A percentile compares a stretch with the other conserved stretches of the same genome.
phyloP scores from a whole-genome alignment of 1,140 invertebrate genomes.

The Tetranychus urticae region DNA sequence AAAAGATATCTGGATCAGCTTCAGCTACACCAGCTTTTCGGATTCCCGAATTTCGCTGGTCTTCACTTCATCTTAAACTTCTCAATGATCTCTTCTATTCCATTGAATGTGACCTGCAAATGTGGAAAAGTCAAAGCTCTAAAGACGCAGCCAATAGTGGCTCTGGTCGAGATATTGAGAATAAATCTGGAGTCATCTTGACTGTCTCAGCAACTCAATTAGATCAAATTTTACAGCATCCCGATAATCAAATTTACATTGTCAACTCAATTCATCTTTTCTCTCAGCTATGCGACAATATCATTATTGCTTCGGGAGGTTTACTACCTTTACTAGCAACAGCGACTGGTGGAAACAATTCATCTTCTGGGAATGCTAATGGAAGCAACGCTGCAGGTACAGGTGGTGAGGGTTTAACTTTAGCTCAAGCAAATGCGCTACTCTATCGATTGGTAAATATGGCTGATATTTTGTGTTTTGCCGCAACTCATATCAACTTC shows the following conservation, averaged over 20 bases:
- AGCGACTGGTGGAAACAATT: constrained; percentile 36
- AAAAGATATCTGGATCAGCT: neutral
- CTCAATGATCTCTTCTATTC: constrained; percentile 90
- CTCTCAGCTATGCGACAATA: constrained; percentile 91
- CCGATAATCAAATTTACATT: constrained; percentile 92
- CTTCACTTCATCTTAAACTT: constrained; percentile 86
- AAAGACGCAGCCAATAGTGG: neutral
- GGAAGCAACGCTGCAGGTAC: neutral
- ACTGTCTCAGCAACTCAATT: neutral
- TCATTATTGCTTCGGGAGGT: constrained; percentile 96
- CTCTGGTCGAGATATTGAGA: neutral
- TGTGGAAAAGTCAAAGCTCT: constrained; percentile 31
- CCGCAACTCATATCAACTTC: constrained; percentile 76
- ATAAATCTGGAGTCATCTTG: neutral
- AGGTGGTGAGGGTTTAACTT: constrained; percentile 4
- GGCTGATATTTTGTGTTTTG: constrained; percentile 94
- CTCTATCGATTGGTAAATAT: constrained; percentile 88
- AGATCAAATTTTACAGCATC: constrained; percentile 9
- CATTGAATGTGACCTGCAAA: constrained; percentile 89
- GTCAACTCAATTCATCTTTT: constrained; percentile 98
- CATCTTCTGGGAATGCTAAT: neutral
- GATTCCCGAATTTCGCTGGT: constrained; percentile 99
- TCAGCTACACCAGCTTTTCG: constrained; percentile 86
- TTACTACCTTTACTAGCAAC: constrained; percentile 83
- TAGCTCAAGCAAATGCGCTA: constrained; percentile 34